Evolutionary conservation across 2,888 invertebrate species (phyloP).

Genomic region (Cenopis cana): DNA sequence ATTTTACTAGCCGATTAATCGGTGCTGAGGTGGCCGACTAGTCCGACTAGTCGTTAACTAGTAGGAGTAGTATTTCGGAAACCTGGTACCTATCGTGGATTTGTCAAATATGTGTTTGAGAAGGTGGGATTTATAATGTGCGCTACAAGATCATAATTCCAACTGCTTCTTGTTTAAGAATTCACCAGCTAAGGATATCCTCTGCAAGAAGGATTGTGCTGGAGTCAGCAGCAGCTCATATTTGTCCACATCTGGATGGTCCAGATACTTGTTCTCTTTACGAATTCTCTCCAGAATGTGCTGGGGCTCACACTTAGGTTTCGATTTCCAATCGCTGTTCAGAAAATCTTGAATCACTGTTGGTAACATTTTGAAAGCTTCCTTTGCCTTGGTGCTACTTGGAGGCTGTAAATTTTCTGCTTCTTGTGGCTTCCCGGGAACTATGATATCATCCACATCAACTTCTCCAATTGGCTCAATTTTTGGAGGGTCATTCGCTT

Average conservation of each 20-base stretch:
- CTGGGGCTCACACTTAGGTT: constrained; percentile 89
- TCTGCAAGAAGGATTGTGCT: constrained; percentile 91
- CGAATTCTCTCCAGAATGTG: constrained; percentile 89
- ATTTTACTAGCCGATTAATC: too few relatives aligned
- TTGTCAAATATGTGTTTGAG: neutral
- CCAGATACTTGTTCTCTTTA: constrained; percentile 85
- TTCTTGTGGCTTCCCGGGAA: constrained; percentile 58
- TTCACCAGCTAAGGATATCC: constrained; percentile 92
- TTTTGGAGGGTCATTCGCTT: constrained; percentile 37
- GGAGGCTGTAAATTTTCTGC: constrained; percentile 62
- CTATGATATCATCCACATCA: constrained; percentile 76
- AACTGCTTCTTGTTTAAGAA: constrained; percentile 83
- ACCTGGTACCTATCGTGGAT: neutral
- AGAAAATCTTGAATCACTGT: constrained; percentile 85
- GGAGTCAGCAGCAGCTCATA: constrained; percentile 91
- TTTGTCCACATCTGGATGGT: constrained; percentile 85
- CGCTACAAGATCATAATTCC: constrained; percentile 57
- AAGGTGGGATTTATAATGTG: neutral
- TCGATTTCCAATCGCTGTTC: constrained; percentile 78
- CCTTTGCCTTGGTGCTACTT: constrained; percentile 69
- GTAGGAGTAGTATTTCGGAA: too few relatives aligned
- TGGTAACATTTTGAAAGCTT: constrained; percentile 77
- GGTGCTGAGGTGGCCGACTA: too few relatives aligned
- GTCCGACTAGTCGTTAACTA: too few relatives aligned
- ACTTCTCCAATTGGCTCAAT: constrained; percentile 52